These are phyloP conservation scores for Rhea pennata DNA, from an alignment of 2,113 vertebrate genomes.

Conservation along the genomic window DNA sequence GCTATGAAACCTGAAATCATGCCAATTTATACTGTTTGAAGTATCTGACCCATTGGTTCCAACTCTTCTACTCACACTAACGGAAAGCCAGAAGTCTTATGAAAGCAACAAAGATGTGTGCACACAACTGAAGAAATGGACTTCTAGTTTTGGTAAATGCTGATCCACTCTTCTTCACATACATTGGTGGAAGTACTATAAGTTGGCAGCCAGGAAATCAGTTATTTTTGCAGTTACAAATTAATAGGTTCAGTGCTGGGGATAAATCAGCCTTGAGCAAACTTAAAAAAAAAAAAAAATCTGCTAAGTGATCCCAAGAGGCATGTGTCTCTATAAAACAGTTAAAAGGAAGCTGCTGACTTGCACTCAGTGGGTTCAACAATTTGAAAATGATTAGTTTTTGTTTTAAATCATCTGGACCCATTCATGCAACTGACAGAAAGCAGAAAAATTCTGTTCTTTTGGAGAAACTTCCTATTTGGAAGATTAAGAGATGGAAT, in stretches of 20 bases:
- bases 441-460: not conserved
- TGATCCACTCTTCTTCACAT: not conserved
- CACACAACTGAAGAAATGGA: not conserved
- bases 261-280: constrained; percentile 36
- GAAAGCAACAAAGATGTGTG: not conserved
- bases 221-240: constrained; percentile 3
- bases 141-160: not conserved
- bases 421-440: constrained; percentile 33
- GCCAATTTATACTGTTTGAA: not conserved
- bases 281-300: not conserved
- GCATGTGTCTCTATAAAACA: constrained; percentile 22
- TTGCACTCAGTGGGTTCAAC: constrained; percentile 29
- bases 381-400: constrained; percentile 40
- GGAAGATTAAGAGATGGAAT: constrained; percentile 32
- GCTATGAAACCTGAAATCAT: not conserved
- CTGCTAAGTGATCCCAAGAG: constrained; percentile 59
- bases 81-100: not conserved
- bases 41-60: not conserved
- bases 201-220: not conserved
- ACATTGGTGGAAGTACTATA: not conserved
- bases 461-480: constrained; percentile 22
- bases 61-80: not conserved
- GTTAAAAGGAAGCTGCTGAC: constrained; percentile 41
- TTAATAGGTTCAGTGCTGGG: constrained; percentile 22
- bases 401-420: constrained; percentile 50